These are phyloP conservation scores for Odontomyia ornata DNA, from an alignment of 2,888 invertebrate genomes.

Conservation along the genomic window DNA sequence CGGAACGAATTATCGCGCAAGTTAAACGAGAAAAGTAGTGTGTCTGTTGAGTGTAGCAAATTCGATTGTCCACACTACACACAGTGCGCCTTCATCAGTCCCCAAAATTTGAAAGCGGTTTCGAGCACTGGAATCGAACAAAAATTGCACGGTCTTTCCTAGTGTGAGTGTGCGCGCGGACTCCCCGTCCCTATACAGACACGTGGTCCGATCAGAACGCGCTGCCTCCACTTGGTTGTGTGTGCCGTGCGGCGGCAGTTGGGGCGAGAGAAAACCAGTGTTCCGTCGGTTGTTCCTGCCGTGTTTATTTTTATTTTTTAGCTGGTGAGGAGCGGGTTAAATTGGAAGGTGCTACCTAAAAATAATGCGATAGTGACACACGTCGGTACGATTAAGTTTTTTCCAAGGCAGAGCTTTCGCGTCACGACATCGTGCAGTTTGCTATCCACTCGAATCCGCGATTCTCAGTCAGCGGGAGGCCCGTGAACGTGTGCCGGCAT, in stretches of 20 bases:
- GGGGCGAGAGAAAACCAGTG: background rate
- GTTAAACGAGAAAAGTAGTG: background rate
- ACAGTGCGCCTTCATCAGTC: too few species aligned
- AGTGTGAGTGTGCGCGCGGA: slow-evolving; percentile 10
- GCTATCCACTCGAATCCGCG: background rate
- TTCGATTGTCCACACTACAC: background rate
- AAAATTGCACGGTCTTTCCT: background rate
- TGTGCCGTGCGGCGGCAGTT: slow-evolving; percentile 8
- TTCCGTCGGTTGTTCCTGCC: background rate
- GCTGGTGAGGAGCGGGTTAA: background rate
- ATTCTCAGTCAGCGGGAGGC: background rate
- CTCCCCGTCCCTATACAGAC: background rate
- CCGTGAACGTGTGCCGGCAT: background rate
- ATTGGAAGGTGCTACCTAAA: slow-evolving; percentile 21
- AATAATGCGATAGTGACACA: slow-evolving; percentile 12
- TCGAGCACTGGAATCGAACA: background rate
- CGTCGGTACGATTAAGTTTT: background rate
- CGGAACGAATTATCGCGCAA: too few species aligned
- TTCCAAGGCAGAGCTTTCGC: too few species aligned
- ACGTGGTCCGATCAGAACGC: slow-evolving; percentile 25
- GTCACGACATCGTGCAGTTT: too few species aligned
- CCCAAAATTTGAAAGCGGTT: background rate
- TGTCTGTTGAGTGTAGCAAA: background rate
- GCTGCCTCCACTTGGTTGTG: background rate
- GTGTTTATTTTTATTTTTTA: slow-evolving; percentile 39